Base-by-base conservation (phyloP, 2,888 invertebrate genomes). In the Dascillus cervinus region DNA sequence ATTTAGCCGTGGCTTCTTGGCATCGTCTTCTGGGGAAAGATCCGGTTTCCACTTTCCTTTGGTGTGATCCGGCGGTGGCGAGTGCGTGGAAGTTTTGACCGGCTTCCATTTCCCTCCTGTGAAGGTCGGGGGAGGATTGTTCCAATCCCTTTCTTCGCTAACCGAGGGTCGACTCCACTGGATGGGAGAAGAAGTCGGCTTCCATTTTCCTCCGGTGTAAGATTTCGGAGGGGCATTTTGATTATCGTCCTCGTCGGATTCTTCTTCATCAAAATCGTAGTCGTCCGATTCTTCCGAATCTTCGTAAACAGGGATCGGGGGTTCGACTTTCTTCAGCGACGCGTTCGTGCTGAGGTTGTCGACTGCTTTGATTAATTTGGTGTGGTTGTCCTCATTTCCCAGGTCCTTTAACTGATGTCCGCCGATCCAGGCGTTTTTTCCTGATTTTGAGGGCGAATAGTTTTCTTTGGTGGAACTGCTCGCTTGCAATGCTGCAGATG, bases 181-280 rank as follows among this genome's bases (percentile, higher is more conserved):
- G 13, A 64, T 50, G 3, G 62, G 64, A 3, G 60, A 64, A 10
- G 46, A 48, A 11, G 60, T 76, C 1, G 84, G 84, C 50, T 79
- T 81, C 86, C 86, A 86, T 58, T 86, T 85, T 2, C 77, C 79
- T 0, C 76, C 81, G 3, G 77, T 78, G 37, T 75, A 72, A 9
- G 69, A 64, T 19, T 65, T 60, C 2, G 73, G 72, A 4, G 75
- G 73, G 13, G 65, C 65, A 28, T 70, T 59, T 20, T 59, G 56
- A 28, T 63, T 62, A n/a, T 64, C 65, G 15, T 53, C 57, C 3
- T 75, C 73, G 1, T 75, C 75, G 1, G 65, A 62, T 13, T 75
- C 74, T 1, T 73, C 71, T 22, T 60, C 57, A 3, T 56, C 64
- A 2, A 55, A 45, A 13, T 64, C 60, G 29, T 51, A 63, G 13